Evolutionary conservation across 2,113 vertebrate species (phyloP).

Genomic region (Tetrax tetrax): DNA sequence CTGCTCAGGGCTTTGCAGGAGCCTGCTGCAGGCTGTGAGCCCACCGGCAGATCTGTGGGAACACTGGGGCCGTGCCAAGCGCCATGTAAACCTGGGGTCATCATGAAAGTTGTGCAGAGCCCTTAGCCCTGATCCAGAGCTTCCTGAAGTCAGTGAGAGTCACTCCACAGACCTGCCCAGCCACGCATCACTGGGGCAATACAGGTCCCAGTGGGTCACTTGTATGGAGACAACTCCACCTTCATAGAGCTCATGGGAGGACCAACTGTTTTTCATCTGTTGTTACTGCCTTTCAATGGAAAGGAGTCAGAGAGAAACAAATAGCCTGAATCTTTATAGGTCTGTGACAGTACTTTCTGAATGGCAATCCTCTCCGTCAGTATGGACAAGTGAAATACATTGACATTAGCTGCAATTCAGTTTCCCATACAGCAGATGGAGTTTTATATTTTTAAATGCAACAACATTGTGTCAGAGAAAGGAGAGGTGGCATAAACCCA

Average conservation of each 20-base stretch:
- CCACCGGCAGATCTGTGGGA: background rate
- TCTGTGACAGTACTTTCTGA: background rate
- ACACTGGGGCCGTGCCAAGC: fast-evolving
- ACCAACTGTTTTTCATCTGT: background rate
- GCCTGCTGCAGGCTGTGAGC: background rate
- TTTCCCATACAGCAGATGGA: conserved; percentile 27
- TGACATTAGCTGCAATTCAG: background rate
- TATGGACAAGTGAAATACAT: background rate
- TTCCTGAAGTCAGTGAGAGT: background rate
- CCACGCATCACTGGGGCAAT: fast-evolving
- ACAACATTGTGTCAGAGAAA: background rate
- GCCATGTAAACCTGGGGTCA: fast-evolving
- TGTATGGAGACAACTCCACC: background rate
- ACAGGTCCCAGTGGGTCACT: fast-evolving
- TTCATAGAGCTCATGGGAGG: background rate
- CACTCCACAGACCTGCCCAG: background rate
- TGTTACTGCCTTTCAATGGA: background rate
- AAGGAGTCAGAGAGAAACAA: background rate
- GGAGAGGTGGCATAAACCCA: background rate
- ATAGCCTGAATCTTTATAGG: background rate
- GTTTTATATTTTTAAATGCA: conserved; percentile 22
- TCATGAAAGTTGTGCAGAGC: background rate
- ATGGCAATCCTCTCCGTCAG: background rate
- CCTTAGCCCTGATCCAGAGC: background rate
- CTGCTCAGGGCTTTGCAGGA: background rate